These are phyloP conservation scores for Lonchura striata DNA, from an alignment of 2,113 vertebrate species.

Conservation along the genomic window DNA sequence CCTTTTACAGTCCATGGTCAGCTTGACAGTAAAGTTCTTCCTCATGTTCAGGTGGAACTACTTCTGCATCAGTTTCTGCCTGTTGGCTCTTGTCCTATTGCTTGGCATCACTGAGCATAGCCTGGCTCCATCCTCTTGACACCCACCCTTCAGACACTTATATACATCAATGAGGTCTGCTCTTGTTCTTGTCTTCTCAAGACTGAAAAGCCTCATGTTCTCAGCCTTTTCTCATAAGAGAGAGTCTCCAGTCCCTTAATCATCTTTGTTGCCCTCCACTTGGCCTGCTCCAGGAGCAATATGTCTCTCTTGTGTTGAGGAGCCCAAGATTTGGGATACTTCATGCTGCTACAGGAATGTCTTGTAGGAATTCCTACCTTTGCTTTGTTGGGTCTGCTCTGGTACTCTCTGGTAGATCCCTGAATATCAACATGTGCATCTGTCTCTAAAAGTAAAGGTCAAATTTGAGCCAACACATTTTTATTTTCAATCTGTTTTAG, in stretches of 20 bases:
- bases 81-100: background rate
- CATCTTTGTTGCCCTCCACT: background rate
- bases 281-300: background rate
- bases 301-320: background rate
- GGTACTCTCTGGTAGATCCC: background rate
- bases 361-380: background rate
- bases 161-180: accelerated
- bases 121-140: background rate
- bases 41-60: background rate
- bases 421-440: background rate
- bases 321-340: background rate
- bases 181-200: background rate
- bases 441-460: background rate
- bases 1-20: background rate
- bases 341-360: background rate
- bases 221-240: background rate
- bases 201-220: background rate
- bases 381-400: background rate
- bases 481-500: background rate
- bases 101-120: background rate
- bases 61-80: background rate
- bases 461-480: background rate
- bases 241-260: background rate
- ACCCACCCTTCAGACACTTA: background rate
- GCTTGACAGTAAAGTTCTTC: background rate